phyloP scores from a whole-genome alignment of 2,113 vertebrate genomes.

The Myrmophylax atrothorax region DNA sequence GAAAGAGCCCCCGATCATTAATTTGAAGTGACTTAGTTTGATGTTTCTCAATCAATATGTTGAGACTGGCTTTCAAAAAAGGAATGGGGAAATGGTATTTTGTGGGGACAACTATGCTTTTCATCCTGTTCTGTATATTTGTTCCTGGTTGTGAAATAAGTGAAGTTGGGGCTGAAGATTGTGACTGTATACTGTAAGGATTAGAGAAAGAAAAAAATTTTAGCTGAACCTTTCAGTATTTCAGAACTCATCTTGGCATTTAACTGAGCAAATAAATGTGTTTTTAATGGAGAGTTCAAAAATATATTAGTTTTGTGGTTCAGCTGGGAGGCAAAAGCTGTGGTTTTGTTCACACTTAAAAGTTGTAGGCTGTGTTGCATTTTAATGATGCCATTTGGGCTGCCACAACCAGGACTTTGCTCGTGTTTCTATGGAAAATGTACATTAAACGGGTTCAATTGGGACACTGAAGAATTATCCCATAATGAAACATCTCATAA shows the following conservation, averaged over 20 bases:
- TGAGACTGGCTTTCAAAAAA: not conserved
- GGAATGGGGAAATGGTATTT: not conserved
- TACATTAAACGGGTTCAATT: not conserved
- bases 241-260: constrained; percentile 39
- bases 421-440: constrained; percentile 6
- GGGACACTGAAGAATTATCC: not conserved
- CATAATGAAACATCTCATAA: not conserved
- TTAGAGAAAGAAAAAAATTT: not conserved
- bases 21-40: not conserved
- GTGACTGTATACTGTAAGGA: not conserved
- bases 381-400: constrained; percentile 36
- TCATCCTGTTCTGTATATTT: not conserved
- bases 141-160: not conserved
- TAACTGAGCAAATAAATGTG: constrained; percentile 55
- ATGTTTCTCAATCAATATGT: not conserved
- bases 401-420: not conserved
- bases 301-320: constrained; percentile 57
- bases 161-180: not conserved
- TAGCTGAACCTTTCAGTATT: constrained; percentile 1
- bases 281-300: constrained; percentile 51
- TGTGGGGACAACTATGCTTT: not conserved
- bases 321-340: constrained; percentile 49
- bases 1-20: not conserved
- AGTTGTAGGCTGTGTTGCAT: constrained; percentile 42
- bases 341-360: constrained; percentile 56